Conservation (phyloP, 2,888 invertebrate species). For the Onchidella celtica region DNA sequence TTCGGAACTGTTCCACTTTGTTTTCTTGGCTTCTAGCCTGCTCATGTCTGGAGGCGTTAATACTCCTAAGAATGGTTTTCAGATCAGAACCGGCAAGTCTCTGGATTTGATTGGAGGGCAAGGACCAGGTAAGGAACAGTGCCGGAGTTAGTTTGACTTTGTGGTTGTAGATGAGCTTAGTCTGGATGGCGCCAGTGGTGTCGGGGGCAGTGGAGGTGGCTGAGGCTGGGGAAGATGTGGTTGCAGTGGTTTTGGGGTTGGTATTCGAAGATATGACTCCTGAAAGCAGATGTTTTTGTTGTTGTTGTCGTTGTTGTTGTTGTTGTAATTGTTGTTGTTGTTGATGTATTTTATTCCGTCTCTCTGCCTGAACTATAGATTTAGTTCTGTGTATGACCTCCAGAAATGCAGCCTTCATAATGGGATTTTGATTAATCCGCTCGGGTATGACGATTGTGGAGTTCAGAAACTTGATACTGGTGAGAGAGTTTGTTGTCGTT, state of each 20-base stretch:
- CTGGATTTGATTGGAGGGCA: neutral
- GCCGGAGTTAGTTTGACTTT: conserved; percentile 14
- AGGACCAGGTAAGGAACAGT: conserved; percentile 28
- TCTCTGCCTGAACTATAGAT: neutral
- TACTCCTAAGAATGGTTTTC: conserved; percentile 9
- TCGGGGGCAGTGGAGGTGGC: neutral
- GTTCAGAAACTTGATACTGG: neutral
- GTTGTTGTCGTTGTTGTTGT: neutral
- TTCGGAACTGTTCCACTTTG: conserved; percentile 30
- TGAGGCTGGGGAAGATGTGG: neutral
- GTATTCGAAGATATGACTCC: neutral
- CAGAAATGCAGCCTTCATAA: conserved; percentile 1
- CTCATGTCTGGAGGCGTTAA: neutral
- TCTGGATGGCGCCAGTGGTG: neutral
- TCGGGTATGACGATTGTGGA: neutral
- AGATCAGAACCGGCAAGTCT: neutral
- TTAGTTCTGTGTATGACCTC: conserved; percentile 3
- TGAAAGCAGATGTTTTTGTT: neutral
- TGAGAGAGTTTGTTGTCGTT: neutral
- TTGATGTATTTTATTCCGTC: neutral
- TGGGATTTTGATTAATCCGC: neutral
- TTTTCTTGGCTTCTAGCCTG: neutral
- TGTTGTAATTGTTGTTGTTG: neutral
- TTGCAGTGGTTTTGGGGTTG: neutral
- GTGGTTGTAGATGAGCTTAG: neutral